Conservation (phyloP, 2,888 invertebrate species). For the Ganaspis brasiliensis region DNA sequence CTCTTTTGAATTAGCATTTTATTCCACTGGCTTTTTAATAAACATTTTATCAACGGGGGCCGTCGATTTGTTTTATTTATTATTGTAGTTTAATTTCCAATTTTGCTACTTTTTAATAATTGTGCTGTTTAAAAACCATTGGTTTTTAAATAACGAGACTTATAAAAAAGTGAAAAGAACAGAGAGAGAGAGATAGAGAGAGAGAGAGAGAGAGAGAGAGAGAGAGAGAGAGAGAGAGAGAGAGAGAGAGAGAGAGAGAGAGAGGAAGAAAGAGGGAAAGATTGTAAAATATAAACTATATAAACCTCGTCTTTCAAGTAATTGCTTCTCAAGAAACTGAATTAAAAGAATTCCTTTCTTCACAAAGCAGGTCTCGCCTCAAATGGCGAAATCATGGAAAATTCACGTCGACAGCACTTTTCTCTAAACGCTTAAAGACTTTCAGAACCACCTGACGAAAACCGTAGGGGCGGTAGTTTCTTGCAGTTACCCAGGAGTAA, state of each 20-base stretch:
- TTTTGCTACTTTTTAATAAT: no score
- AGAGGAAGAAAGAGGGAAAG: not conserved
- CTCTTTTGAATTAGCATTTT: no score
- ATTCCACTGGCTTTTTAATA: no score
- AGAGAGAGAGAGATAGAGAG: no score
- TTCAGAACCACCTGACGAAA: slow-evolving; percentile 31
- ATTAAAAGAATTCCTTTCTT: slow-evolving; percentile 31
- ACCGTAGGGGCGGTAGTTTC: slow-evolving; percentile 16
- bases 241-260: no score
- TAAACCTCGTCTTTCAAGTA: slow-evolving; percentile 28
- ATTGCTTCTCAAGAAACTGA: slow-evolving; percentile 37
- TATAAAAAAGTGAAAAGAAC: no score
- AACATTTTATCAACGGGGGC: no score
- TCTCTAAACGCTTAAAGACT: slow-evolving; percentile 22
- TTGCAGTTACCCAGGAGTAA: slow-evolving; percentile 15
- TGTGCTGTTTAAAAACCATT: not conserved
- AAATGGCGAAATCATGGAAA: slow-evolving; percentile 32
- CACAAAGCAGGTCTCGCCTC: slow-evolving; percentile 21
- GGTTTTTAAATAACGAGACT: slow-evolving; percentile 1
- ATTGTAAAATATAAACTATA: slow-evolving; percentile 22
- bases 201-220: no score
- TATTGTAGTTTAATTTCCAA: no score
- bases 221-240: no score
- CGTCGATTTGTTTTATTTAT: no score
- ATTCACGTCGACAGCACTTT: slow-evolving; percentile 30